phyloP scores from a whole-genome alignment of 2,888 invertebrate genomes.

The Panopea generosa region DNA sequence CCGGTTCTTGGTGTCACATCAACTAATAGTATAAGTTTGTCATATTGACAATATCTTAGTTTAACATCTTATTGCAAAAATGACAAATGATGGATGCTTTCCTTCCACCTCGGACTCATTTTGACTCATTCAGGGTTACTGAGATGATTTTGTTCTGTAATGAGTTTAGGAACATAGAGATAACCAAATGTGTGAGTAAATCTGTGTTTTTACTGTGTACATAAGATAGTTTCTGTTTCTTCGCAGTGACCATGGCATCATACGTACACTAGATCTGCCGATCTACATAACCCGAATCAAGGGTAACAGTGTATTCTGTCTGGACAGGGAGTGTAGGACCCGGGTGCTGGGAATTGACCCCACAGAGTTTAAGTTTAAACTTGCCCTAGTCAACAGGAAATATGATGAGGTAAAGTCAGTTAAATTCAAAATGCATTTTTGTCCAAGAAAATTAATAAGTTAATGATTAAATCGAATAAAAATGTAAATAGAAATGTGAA shows the following conservation, averaged over 20 bases:
- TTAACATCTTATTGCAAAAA: no score
- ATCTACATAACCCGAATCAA: constrained; percentile 98
- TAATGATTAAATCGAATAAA: no score
- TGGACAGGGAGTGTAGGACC: constrained; percentile 96
- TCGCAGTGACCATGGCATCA: constrained; percentile 96
- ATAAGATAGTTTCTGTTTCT: constrained; percentile 3
- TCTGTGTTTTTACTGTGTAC: neutral
- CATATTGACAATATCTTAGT: no score
- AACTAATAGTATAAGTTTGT: no score
- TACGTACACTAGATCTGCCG: constrained; percentile 98
- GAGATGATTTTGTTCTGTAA: neutral
- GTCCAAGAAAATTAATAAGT: no score
- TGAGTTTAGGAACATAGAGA: no score
- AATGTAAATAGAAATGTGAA: no score
- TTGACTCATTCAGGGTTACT: neutral
- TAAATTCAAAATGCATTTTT: no score
- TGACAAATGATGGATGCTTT: no score
- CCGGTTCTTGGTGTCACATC: no score
- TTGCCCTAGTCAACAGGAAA: constrained; percentile 95
- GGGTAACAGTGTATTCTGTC: constrained; percentile 94
- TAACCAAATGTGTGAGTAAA: neutral
- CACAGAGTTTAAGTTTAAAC: constrained; percentile 98
- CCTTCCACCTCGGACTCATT: no score
- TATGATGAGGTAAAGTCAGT: constrained; percentile 83
- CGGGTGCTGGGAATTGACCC: constrained; percentile 97